Percentiles rank a stretch among this genome's conserved stretches.
phyloP scores from a whole-genome alignment of 2,888 invertebrate species.

The Sarcophaga variegata region DNA sequence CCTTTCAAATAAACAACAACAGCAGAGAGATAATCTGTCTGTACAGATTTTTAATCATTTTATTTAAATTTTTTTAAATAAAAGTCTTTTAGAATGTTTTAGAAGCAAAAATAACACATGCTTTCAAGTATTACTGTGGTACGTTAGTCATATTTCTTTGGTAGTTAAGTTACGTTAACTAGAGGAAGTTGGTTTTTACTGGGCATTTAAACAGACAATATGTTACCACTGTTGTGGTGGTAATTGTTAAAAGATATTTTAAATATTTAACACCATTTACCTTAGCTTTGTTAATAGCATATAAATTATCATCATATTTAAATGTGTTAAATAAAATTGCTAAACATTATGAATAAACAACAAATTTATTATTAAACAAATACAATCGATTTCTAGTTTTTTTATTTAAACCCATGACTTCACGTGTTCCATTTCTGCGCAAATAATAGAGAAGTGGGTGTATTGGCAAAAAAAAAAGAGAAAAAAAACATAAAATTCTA shows the following conservation, averaged over 20 bases:
- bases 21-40: slow-evolving; percentile 1
- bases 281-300: slow-evolving; percentile 28
- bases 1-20: background rate
- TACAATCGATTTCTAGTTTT: background rate
- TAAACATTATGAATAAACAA: slow-evolving; percentile 20
- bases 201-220: too few species aligned
- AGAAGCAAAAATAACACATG: background rate
- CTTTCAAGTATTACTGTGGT: background rate
- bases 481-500: slow-evolving; percentile 7
- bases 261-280: slow-evolving; percentile 19
- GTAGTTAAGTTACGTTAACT: background rate
- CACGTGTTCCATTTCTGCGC: slow-evolving; percentile 36
- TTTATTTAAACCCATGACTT: slow-evolving; percentile 49
- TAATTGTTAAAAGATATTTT: background rate
- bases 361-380: background rate
- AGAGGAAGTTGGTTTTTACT: background rate
- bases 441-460: slow-evolving; percentile 1
- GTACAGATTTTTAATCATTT: background rate
- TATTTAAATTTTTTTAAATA: too few species aligned
- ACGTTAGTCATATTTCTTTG: background rate
- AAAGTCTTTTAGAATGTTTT: background rate
- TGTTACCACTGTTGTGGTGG: background rate
- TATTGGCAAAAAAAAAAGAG: background rate
- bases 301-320: slow-evolving; percentile 18
- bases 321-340: slow-evolving; percentile 31